These are phyloP conservation scores for Trogon surrucura DNA, from an alignment of 2,113 vertebrate species.

Conservation along the genomic window DNA sequence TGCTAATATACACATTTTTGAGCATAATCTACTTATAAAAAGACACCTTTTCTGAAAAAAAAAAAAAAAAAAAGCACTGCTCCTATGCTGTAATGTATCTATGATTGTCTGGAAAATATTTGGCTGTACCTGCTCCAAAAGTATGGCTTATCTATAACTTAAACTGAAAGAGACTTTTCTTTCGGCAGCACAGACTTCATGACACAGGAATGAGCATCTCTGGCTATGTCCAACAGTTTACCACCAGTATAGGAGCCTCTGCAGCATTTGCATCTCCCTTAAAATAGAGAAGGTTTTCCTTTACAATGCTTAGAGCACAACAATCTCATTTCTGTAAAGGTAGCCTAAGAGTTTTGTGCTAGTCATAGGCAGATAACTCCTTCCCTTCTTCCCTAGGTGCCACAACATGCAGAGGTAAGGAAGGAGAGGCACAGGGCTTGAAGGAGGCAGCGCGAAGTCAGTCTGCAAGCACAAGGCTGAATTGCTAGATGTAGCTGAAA, in stretches of 20 bases:
- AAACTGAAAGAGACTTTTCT: constrained; percentile 7
- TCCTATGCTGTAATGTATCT: neutral
- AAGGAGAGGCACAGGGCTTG: neutral
- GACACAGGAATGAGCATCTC: neutral
- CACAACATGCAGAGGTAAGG: neutral
- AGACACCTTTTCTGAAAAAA: neutral
- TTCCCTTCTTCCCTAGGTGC: neutral
- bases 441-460: rapidly evolving
- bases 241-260: neutral
- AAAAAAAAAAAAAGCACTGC: neutral
- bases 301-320: neutral
- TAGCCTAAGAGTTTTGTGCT: neutral
- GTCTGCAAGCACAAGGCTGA: neutral
- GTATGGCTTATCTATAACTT: constrained; percentile 12
- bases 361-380: neutral
- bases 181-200: neutral
- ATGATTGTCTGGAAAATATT: constrained; percentile 7
- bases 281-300: neutral
- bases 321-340: neutral
- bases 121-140: neutral
- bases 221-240: neutral
- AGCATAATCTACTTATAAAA: neutral
- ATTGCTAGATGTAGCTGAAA: neutral
- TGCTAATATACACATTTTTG: neutral
- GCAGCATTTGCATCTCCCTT: neutral